phyloP scores from a whole-genome alignment of 2,113 vertebrate species.

The Albula glossodonta region DNA sequence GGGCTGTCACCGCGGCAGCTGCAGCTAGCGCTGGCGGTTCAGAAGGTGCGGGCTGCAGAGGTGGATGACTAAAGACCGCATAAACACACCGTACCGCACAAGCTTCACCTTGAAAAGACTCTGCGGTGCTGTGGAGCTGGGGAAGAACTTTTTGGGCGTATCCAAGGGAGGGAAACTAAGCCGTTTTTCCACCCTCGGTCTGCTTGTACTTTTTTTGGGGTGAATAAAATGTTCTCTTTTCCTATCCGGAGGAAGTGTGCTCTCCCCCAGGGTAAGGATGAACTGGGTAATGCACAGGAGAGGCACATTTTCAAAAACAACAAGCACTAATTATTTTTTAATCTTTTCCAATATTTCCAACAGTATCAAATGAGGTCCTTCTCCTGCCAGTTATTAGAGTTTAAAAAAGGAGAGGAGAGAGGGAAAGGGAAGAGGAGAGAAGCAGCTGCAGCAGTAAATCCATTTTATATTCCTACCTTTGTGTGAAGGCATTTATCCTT shows the following conservation, averaged over 20 bases:
- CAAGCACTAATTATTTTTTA: no score
- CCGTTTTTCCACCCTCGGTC: not conserved
- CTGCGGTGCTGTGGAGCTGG: not conserved
- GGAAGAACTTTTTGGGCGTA: not conserved
- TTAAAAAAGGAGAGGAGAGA: not conserved
- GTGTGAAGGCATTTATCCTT: not conserved
- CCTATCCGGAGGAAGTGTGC: not conserved
- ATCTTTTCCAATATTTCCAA: no score
- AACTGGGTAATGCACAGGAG: no score
- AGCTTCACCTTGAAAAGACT: not conserved
- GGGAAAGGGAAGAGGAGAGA: not conserved
- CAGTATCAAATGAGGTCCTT: no score
- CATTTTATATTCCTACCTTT: not conserved
- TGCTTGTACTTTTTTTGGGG: not conserved
- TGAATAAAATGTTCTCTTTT: not conserved
- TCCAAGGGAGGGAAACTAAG: not conserved
- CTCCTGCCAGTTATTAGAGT: no score
- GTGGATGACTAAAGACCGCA: not conserved
- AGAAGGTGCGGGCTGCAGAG: not conserved
- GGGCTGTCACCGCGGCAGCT: not conserved
- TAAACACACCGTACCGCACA: not conserved
- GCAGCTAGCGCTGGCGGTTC: not conserved
- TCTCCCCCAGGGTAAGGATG: no score
- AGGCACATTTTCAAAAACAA: no score
- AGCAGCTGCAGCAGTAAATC: not conserved